Base-by-base conservation (phyloP, 2,888 invertebrate genomes). In the Mechanitis mazaeus region DNA sequence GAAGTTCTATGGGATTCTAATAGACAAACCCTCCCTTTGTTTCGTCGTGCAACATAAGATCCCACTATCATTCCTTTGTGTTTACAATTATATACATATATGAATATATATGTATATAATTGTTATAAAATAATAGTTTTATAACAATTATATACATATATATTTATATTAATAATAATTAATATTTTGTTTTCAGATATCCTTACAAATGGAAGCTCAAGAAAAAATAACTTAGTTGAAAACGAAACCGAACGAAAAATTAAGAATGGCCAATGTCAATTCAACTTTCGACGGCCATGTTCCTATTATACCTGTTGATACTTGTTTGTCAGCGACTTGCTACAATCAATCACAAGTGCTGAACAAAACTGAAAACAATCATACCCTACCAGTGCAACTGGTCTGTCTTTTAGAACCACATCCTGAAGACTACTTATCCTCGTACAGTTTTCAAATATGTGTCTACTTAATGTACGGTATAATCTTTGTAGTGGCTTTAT, bases 381-480 rank as follows among this genome's bases (percentile, higher is more conserved):
- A 50, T 50, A 50, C 50, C 5, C 31, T 31, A 50, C 50, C 50
- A 50, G 9, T 50, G 28, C 9, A 31, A 4, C 28, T 50, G 50
- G 50, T 50, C 7, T 50, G 50, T 31, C 7, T 50, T 50, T 7
- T 50, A 5, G 31, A 50, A 50, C 50, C 50, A 50, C 31, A 50
- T 7, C 50, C 50, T 9, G 50, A 50, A 9, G 50, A 50, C 31
- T 31, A 50, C 31, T 69, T 86, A 1, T 77, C 78, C 0, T 84
- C 86, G 0, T 68, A 75, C 58, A 92, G 92, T 72, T 94, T 94
- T 72, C 93, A 93, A 71, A 85, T 89, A 9, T 87, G 91, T 60
- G 92, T 95, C 45, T 95, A 94, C 75, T 77, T 94, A 33, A 91
- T 95, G 84, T 96, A 96, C 83, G 91, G 92, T 66, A 84, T 92